These are phyloP conservation scores for Salmo trutta DNA, from an alignment of 2,797 vertebrate genomes.

Conservation along the genomic window DNA sequence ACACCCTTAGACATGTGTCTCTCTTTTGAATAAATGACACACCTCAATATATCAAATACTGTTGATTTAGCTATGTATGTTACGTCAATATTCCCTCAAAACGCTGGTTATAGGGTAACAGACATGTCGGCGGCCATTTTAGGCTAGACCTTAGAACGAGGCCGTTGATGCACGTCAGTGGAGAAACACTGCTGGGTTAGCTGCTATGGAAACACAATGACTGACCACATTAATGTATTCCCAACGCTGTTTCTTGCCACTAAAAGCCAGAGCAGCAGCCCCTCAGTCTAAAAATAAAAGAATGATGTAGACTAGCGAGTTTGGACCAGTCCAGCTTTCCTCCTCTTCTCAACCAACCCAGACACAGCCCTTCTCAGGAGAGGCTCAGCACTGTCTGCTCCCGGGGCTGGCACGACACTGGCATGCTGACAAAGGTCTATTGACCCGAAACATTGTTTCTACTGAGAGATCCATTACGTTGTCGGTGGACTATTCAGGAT, in stretches of 20 bases:
- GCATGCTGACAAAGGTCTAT: not conserved
- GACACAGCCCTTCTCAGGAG: not conserved
- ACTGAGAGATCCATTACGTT: not conserved
- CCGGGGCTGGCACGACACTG: not conserved
- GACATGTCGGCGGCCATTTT: not conserved
- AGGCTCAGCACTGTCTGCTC: not conserved
- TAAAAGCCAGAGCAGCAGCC: not conserved
- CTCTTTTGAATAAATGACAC: too few species aligned
- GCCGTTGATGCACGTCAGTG: not conserved
- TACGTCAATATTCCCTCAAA: constrained; percentile 1
- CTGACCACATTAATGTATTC: not conserved
- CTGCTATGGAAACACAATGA: not conserved
- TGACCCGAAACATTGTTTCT: not conserved
- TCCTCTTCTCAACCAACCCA: not conserved
- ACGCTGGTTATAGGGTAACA: not conserved
- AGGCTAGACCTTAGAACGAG: not conserved
- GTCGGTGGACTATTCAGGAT: not conserved
- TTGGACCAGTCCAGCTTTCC: not conserved
- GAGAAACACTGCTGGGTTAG: not conserved
- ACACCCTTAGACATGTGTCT: too few species aligned
- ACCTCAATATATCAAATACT: too few species aligned
- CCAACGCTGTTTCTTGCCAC: not conserved
- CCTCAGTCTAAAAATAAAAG: not conserved
- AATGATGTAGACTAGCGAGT: not conserved
- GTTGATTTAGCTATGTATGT: not conserved